Conservation (phyloP, 2,113 vertebrate genomes). For the Junco hyemalis region DNA sequence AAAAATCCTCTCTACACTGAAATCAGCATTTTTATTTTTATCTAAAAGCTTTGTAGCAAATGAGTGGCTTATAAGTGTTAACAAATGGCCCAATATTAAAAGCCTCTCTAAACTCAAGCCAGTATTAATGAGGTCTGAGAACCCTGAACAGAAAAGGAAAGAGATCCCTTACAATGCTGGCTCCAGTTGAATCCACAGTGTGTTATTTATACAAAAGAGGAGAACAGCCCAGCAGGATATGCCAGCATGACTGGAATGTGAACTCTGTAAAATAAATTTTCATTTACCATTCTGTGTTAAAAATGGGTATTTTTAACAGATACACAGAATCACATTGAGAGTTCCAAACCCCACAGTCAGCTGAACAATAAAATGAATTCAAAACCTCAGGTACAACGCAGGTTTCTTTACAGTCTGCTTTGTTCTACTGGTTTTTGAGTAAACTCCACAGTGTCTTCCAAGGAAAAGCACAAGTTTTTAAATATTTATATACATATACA, state of each 20-base stretch:
- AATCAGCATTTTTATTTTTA: slow-evolving; percentile 37
- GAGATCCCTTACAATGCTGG: neutral
- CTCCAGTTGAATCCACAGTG: neutral
- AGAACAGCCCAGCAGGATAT: slow-evolving; percentile 5
- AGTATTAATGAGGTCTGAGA: neutral
- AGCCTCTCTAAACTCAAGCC: slow-evolving; percentile 30
- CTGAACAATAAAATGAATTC: neutral
- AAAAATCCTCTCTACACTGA: slow-evolving; percentile 13
- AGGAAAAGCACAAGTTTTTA: neutral
- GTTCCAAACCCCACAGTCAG: neutral
- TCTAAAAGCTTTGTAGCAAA: slow-evolving; percentile 6
- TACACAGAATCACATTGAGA: neutral
- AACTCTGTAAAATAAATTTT: neutral
- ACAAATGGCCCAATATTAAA: neutral
- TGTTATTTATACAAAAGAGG: neutral
- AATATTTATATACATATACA: neutral
- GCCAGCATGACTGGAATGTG: neutral
- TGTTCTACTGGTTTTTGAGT: neutral
- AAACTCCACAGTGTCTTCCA: neutral
- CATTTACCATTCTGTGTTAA: neutral
- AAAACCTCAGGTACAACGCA: neutral
- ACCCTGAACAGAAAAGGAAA: slow-evolving; percentile 13
- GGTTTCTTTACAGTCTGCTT: neutral
- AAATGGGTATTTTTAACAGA: neutral
- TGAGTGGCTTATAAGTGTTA: neutral